Percentiles rank a stretch among this genome's conserved stretches.
phyloP scores from a whole-genome alignment of 2,797 vertebrate species.

The Mallotus villosus region DNA sequence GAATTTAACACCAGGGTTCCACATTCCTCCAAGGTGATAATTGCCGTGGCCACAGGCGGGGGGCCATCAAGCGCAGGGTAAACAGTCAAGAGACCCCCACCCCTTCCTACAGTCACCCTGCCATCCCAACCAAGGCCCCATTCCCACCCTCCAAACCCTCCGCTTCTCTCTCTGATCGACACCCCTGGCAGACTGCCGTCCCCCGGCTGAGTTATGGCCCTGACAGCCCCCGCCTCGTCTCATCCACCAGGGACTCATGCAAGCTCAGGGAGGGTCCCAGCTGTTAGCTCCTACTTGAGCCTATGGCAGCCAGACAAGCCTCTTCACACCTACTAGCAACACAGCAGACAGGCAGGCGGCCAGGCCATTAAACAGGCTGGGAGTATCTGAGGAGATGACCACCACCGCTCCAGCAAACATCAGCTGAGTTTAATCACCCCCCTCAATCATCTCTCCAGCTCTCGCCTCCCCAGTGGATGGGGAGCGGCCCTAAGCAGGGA shows the following conservation, averaged over 20 bases:
- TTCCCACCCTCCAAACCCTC: conserved; percentile 10
- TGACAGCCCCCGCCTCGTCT: conserved; percentile 62
- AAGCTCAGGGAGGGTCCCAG: conserved; percentile 49
- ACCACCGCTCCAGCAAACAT: conserved; percentile 21
- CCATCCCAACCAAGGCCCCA: conserved; percentile 12
- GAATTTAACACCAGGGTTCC: conserved; percentile 78
- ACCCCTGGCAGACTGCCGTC: conserved; percentile 42
- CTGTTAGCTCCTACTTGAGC: conserved; percentile 50
- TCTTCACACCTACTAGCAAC: conserved; percentile 23
- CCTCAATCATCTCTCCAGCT: conserved; percentile 28
- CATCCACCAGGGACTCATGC: conserved; percentile 43
- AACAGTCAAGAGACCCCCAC: conserved; percentile 65
- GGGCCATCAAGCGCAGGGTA: conserved; percentile 75
- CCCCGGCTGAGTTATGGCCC: conserved; percentile 63
- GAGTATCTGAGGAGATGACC: conserved; percentile 12
- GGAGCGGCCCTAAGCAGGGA: conserved; percentile 13
- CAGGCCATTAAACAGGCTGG: conserved; percentile 23
- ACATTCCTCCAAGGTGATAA: conserved; percentile 88
- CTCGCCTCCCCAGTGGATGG: not conserved
- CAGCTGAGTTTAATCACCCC: conserved; percentile 31
- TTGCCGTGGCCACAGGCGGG: conserved; percentile 78
- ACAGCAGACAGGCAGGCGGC: conserved; percentile 13
- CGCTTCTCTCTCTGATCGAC: not conserved
- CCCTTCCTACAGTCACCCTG: conserved; percentile 11
- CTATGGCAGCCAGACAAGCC: conserved; percentile 37